phyloP scores from a whole-genome alignment of 2,888 invertebrate species.

The Micropterix aruncella region DNA sequence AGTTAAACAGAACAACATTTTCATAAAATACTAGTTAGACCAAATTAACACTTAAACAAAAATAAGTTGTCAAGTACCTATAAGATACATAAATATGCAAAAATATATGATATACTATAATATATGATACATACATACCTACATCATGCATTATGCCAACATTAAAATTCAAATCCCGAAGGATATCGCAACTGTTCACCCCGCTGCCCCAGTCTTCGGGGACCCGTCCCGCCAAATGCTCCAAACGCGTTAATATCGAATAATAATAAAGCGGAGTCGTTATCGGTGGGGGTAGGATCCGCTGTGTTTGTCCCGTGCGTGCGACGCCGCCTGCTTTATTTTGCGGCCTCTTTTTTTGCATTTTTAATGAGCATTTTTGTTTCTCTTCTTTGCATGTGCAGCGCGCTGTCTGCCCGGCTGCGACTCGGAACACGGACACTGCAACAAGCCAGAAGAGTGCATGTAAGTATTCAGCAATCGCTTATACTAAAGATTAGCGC shows the following conservation, averaged over 20 bases:
- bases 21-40: too few relatives aligned
- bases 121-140: too few relatives aligned
- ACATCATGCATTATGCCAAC: too few relatives aligned
- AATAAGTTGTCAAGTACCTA: too few relatives aligned
- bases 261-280: constrained; percentile 2
- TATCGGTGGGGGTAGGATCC: background rate
- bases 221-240: background rate
- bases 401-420: constrained; percentile 91
- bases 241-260: background rate
- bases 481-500: constrained; percentile 18
- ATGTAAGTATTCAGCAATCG: constrained; percentile 66
- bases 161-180: too few relatives aligned
- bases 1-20: too few relatives aligned
- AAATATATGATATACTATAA: too few relatives aligned
- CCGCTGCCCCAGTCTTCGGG: constrained; percentile 7
- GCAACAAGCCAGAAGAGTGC: constrained; percentile 89
- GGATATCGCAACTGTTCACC: too few relatives aligned
- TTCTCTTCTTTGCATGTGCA: constrained; percentile 47
- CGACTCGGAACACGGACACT: constrained; percentile 80
- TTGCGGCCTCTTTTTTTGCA: constrained; percentile 10
- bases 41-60: too few relatives aligned
- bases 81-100: too few relatives aligned
- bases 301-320: constrained; percentile 2
- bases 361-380: constrained; percentile 23
- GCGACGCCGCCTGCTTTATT: constrained; percentile 3